Base-by-base conservation (phyloP, 2,888 invertebrate genomes). In the Pollenia amentaria region DNA sequence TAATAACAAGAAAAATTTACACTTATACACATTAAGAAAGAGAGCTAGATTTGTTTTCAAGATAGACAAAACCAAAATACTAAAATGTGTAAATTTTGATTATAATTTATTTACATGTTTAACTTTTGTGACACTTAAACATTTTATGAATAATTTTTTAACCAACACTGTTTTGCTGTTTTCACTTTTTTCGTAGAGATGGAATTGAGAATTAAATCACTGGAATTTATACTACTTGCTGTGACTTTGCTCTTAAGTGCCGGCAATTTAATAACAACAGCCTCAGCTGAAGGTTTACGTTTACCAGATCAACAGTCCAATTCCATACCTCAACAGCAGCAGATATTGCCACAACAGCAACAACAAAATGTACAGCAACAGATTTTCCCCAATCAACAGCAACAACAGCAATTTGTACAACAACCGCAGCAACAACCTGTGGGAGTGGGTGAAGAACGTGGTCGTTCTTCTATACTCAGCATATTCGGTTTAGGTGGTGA, bases 401-500 rank as follows among this genome's bases (percentile, higher is more conserved):
- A 90, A 12, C 89, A 89, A n/a, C 89, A 84, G 9, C 89, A 81
- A 40, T 89, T 88, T 46, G 90, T 89, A 64, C 89, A 88, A 0
- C 90, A 89, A 44, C 87, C 64, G 0, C 89, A 88, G 11, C 89
- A 87, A 40, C 84, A 87, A 3, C 76, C 86, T 53, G 78, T 84
- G 18, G 87, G 88, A 44, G 89, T 88, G 51, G 92, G 91, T 10
- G 91, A 93, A 76, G 93, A 93, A 21, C 94, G 95, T 76, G 91
- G 92, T 3, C 94, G 96, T 1, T 95, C 97, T 4, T 95, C 96
- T 88, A 94, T 97, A 3, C 94, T 97, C n/a, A 96, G 97, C 92
- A 96, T 96, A 95, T 95, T 97, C 29, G 97, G 97, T 11, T 93
- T 97, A 57, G 97, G 97, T 12, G 96, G 96, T 7, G 95, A 97